A percentile compares a stretch with the other conserved stretches of the same genome.
These are phyloP conservation scores for Sphaeramia orbicularis DNA, from an alignment of 2,797 vertebrate species.

Conservation along the genomic window DNA sequence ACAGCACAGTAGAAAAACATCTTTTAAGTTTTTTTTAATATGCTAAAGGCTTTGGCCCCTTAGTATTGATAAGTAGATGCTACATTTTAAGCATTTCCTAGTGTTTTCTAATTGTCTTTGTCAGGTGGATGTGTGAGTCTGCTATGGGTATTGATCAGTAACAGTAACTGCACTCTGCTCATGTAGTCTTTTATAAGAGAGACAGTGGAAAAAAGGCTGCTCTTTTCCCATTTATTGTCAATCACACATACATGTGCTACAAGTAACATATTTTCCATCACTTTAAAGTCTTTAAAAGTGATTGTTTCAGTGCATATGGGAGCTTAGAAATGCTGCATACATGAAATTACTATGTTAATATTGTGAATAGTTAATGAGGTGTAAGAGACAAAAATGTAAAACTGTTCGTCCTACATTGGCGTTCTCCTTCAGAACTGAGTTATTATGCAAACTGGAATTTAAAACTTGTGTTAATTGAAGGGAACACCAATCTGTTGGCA, in stretches of 20 bases:
- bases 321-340: constrained; percentile 4
- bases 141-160: constrained; percentile 35
- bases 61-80: background rate
- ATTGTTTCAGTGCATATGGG: background rate
- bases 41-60: background rate
- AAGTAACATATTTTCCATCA: background rate
- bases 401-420: constrained; percentile 10
- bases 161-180: constrained; percentile 7
- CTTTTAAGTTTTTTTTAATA: background rate
- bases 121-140: constrained; percentile 17
- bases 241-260: constrained; percentile 6
- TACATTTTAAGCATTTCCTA: background rate
- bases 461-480: constrained; percentile 30
- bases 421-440: constrained; percentile 5
- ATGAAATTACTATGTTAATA: background rate
- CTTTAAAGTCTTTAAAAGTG: background rate
- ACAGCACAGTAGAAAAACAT: constrained; percentile 1
- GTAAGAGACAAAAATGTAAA: constrained; percentile 17
- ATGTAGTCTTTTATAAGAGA: constrained; percentile 29
- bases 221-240: constrained; percentile 4
- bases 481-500: constrained; percentile 32
- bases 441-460: constrained; percentile 21
- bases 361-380: background rate
- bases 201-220: constrained; percentile 16
- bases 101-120: constrained; percentile 20